Percentiles rank a stretch among this genome's conserved stretches.
Evolutionary conservation across 2,797 vertebrate species (phyloP).

Genomic region (Bucorvus abyssinicus): DNA sequence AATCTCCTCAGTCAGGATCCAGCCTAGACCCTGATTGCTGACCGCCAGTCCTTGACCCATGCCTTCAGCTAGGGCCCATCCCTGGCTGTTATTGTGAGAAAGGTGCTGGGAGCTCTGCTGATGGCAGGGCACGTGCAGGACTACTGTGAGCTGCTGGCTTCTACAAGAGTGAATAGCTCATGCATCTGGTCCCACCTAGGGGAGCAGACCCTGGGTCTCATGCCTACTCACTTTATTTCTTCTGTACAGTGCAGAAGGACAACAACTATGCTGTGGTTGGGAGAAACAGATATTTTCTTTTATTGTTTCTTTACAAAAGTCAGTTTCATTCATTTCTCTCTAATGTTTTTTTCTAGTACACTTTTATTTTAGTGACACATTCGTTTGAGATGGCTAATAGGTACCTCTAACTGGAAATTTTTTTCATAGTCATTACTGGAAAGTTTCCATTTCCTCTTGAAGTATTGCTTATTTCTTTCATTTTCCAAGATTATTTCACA

Average conservation of each 20-base stretch:
- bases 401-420: background rate
- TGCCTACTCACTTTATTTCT: background rate
- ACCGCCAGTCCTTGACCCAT: background rate
- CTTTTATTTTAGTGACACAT: background rate
- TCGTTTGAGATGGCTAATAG: background rate
- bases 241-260: background rate
- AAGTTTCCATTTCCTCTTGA: background rate
- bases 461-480: background rate
- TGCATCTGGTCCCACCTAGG: background rate
- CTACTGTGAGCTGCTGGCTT: background rate
- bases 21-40: background rate
- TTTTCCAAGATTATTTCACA: background rate
- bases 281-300: background rate
- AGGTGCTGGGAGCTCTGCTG: background rate
- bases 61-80: background rate
- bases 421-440: background rate
- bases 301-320: background rate
- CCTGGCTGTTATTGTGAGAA: background rate
- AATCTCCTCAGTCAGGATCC: background rate
- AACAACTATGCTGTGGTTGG: background rate
- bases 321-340: background rate
- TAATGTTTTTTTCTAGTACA: background rate
- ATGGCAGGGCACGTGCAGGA: background rate
- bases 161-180: background rate
- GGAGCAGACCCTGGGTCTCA: background rate